A percentile compares a stretch with the other conserved stretches of the same genome.
Evolutionary conservation across 1,140 invertebrate genomes (phyloP).

Genomic region (Chelonus insularis): DNA sequence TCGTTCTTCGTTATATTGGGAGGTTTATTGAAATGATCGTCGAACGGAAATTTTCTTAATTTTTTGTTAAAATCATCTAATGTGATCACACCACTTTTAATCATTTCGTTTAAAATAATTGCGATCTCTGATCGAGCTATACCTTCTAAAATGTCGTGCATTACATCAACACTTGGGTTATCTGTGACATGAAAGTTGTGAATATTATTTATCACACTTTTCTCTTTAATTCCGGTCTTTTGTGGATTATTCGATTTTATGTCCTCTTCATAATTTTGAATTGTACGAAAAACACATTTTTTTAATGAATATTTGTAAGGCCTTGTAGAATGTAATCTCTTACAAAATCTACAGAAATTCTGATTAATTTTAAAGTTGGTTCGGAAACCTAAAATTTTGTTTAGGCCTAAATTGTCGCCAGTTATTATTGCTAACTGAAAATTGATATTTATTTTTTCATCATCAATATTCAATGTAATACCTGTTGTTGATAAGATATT

Average conservation of each 20-base stretch:
- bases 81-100: not conserved
- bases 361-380: conserved; percentile 19
- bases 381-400: conserved; percentile 31
- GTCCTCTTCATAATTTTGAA: conserved; percentile 21
- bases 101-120: conserved; percentile 3
- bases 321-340: conserved; percentile 10
- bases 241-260: conserved; percentile 18
- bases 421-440: conserved; percentile 29
- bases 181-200: no score
- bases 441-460: conserved; percentile 14
- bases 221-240: conserved; percentile 24
- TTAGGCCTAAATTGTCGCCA: conserved; percentile 33
- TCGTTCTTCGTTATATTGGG: not conserved
- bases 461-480: conserved; percentile 21
- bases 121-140: conserved; percentile 9
- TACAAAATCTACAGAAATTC: conserved; percentile 32
- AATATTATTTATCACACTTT: not conserved
- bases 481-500: conserved; percentile 29
- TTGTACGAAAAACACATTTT: conserved; percentile 6
- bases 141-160: no score
- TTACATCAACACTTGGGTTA: no score
- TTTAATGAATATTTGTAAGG: not conserved
- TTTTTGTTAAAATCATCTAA: conserved; percentile 16
- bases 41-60: conserved; percentile 6
- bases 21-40: conserved; percentile 8